These are phyloP conservation scores for Eira barbara DNA, from an alignment of 2,113 vertebrate species.

Conservation along the genomic window DNA sequence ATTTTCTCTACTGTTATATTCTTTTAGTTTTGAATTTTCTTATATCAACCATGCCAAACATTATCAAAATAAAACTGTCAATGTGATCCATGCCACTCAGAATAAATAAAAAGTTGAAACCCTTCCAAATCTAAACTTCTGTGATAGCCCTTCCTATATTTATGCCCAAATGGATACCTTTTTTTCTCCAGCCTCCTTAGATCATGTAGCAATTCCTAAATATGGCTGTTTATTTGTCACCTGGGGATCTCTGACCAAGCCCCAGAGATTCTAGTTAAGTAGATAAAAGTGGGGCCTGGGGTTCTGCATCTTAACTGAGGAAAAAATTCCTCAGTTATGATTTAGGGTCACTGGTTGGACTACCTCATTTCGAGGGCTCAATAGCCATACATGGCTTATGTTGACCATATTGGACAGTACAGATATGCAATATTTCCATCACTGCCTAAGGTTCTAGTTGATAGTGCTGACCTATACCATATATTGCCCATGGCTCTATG, in stretches of 20 bases:
- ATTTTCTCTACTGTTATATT: background rate
- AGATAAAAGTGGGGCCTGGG: background rate
- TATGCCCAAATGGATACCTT: background rate
- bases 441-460: background rate
- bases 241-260: background rate
- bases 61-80: conserved; percentile 4
- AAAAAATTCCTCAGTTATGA: background rate
- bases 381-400: background rate
- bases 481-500: background rate
- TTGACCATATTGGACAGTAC: background rate
- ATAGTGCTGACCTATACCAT: background rate
- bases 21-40: conserved; percentile 17
- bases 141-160: background rate
- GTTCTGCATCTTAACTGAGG: background rate
- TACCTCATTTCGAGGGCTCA: background rate
- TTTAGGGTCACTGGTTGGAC: background rate
- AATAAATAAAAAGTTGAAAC: background rate
- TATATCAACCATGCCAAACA: background rate
- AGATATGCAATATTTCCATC: background rate
- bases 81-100: background rate
- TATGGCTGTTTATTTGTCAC: background rate
- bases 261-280: background rate
- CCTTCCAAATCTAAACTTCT: background rate
- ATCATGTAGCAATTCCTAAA: background rate
- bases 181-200: background rate